Conservation (phyloP, 2,888 invertebrate genomes). For the Cataglyphis livida region DNA sequence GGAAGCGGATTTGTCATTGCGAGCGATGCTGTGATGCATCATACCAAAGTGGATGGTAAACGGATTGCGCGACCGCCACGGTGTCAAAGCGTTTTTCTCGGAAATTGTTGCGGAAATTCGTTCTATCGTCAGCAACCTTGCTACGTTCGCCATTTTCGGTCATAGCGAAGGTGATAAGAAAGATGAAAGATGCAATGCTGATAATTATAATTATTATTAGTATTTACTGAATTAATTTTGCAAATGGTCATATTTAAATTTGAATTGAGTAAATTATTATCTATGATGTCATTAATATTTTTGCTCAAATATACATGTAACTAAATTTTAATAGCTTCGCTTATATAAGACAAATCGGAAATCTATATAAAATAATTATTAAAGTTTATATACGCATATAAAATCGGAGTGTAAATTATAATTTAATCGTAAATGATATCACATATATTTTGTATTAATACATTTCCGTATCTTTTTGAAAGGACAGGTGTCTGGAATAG, state of each 20-base stretch:
- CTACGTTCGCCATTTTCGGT: background rate
- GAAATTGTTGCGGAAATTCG: constrained; percentile 68
- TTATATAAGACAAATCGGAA: background rate
- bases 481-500: constrained; percentile 58
- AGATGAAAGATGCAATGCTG: background rate
- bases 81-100: constrained; percentile 72
- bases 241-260: background rate
- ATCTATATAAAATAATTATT: background rate
- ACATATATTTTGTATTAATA: constrained; percentile 35
- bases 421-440: background rate
- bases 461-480: constrained; percentile 68
- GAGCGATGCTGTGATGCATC: constrained; percentile 66
- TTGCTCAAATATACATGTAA: background rate
- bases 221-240: background rate
- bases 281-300: background rate
- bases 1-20: constrained; percentile 69
- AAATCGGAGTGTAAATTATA: background rate
- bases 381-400: background rate
- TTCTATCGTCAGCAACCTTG: constrained; percentile 33
- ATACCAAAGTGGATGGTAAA: constrained; percentile 69
- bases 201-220: background rate
- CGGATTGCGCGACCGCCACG: constrained; percentile 65
- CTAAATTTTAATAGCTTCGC: background rate
- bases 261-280: background rate
- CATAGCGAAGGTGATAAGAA: background rate